Evolutionary conservation across 1,140 invertebrate genomes (phyloP), one percentile per base, ranked within the genome.

Genomic region (Drosophila kurseongensis): DNA sequence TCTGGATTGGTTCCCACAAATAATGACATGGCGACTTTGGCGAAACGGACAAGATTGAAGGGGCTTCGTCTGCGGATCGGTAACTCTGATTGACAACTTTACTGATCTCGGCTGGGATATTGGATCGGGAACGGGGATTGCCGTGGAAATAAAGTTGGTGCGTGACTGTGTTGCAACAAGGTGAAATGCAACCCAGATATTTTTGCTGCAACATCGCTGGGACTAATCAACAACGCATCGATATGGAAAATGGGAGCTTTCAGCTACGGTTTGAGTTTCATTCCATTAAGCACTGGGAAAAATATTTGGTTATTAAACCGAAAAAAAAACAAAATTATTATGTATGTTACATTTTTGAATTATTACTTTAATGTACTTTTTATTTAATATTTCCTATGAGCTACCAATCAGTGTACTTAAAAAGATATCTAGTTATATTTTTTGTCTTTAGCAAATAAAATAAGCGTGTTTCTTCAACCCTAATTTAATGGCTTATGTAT

Each of bases 1-100:
- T 56, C 62, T 67, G 58, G 63, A 77, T 84, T 83, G 84, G 84
- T 88, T 88, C 80, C 83, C 83, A 88, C 84, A 89, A 84, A 88
- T 89, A 83, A 89, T 88, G 84, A 88, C 83, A 78, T 80, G 65
- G 84, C 83, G 73, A 65, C 71, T 86, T 78, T 82, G 65, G 45
- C 59, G 45, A 56, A 50, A 62, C 74, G 60, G 23, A 42, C 60
- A 52, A 66, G 73, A 75, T 48, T 47, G 59, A 76, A 52, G 32
- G 45, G 50, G 61, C 51, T 47, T 48, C 55, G 56, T 65, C 66
- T 52, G 50, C 51, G 42, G 58, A 68, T 51, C 50, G 10, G 58
- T 58, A 55, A 59, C 35, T 35, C 62, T 89, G 84, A 88, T 88
- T 89, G 83, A 89, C 83, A 88, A 83, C 76, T 88, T 52, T 47